Base-by-base conservation (phyloP, 1,140 invertebrate genomes). In the Cherax quadricarinatus region DNA sequence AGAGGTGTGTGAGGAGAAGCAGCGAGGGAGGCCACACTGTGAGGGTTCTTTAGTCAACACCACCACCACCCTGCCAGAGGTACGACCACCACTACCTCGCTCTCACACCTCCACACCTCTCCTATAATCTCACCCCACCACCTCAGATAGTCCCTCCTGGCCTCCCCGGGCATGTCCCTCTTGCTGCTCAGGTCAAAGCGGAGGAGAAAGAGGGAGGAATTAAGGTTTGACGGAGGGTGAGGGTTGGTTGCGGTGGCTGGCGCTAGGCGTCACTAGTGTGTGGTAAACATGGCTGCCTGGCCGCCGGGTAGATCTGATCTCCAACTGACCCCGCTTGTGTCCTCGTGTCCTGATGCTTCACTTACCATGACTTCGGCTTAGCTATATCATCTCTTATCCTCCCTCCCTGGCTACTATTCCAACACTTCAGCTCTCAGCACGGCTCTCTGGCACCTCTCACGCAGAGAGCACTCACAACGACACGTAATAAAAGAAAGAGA, bases 271-370 rank as follows among this genome's bases (percentile, higher is more conserved):
- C 89, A 86, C 89, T 62, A 91, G 83, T 85, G 89, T 86, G 70
- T 91, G 73, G 80, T 86, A 86, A 86, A 86, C 83, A 86, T 86
- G 83, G 89, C 89, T 84, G 89, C 83, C 84, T 91, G 89, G 89
- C 89, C 89, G 89, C 83, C 89, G 89, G 89, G 89, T 91, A 91
- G 89, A 91, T 91, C 70, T 91, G 89, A 91, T 91, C 89, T 91
- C 89, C 89, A 91, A 91, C 89, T 91, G 89, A 91, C 89, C 89
- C 89, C 89, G 89, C 89, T 86, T 91, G 89, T 91, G 89, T 91
- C 89, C 89, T 91, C 41, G 89, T 85, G 81, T 91, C 89, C 89
- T 86, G 66, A 91, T 86, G 66, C 89, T 86, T 73, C 83, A 51
- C 82, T 41, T 79, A 80, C 89, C 82, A 86, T 75, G 89, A 62